A percentile compares a stretch with the other conserved stretches of the same genome.
These are phyloP conservation scores for Pharmacophagus antenor DNA, from an alignment of 2,888 invertebrate genomes.

Conservation along the genomic window DNA sequence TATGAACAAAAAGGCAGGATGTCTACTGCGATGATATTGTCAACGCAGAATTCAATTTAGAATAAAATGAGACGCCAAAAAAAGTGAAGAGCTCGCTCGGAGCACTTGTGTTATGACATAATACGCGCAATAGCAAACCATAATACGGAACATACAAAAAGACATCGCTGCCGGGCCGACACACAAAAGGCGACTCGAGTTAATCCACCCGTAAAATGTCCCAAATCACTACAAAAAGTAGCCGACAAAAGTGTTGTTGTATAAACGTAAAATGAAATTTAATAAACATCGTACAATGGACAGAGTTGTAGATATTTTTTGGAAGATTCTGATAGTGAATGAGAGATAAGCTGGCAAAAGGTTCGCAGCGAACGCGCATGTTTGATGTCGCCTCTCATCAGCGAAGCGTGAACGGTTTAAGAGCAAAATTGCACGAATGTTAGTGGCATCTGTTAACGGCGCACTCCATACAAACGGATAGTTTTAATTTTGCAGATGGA, in stretches of 20 bases:
- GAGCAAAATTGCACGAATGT: slow-evolving; percentile 74
- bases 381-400: slow-evolving; percentile 79
- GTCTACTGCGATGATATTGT: slow-evolving; percentile 71
- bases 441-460: slow-evolving; percentile 76
- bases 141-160: slow-evolving; percentile 71
- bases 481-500: slow-evolving; percentile 79
- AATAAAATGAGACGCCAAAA: slow-evolving; percentile 67
- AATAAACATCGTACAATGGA: slow-evolving; percentile 77
- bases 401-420: slow-evolving; percentile 73
- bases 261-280: slow-evolving; percentile 80
- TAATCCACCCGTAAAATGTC: slow-evolving; percentile 81
- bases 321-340: slow-evolving; percentile 73
- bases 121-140: slow-evolving; percentile 76
- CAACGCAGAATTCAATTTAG: slow-evolving; percentile 73
- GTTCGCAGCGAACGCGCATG: slow-evolving; percentile 72
- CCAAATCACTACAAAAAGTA: slow-evolving; percentile 73
- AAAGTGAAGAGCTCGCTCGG: slow-evolving; percentile 59
- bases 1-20: slow-evolving; percentile 66
- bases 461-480: slow-evolving; percentile 67
- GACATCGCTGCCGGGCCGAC: slow-evolving; percentile 63
- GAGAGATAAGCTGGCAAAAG: slow-evolving; percentile 79
- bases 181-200: slow-evolving; percentile 67
- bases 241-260: slow-evolving; percentile 80
- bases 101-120: slow-evolving; percentile 78
- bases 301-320: slow-evolving; percentile 68